Evolutionary conservation across 2,888 invertebrate genomes (phyloP).

Genomic region (Pyrochroa serraticornis): DNA sequence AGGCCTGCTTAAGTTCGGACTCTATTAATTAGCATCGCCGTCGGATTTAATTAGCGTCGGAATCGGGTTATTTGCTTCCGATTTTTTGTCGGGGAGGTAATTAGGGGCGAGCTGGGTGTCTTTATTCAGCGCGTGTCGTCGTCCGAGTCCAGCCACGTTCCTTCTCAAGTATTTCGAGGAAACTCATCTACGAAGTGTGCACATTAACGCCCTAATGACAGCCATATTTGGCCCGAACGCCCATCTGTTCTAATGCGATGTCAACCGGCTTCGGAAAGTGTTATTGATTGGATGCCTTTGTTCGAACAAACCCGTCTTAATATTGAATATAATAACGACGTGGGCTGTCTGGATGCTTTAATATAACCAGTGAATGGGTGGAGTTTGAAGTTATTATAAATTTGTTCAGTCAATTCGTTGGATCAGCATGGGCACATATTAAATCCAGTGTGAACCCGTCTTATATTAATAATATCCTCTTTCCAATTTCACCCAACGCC

Average conservation of each 20-base stretch:
- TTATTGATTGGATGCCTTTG: slow-evolving; percentile 23
- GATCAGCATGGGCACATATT: slow-evolving; percentile 21
- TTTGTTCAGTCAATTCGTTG: slow-evolving; percentile 25
- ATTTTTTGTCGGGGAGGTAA: no score
- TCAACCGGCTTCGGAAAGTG: slow-evolving; percentile 24
- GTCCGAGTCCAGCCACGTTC: slow-evolving; percentile 18
- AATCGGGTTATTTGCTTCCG: no score
- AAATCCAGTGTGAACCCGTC: slow-evolving; percentile 27
- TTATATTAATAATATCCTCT: slow-evolving; percentile 27
- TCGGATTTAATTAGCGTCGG: no score
- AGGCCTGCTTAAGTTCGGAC: no score
- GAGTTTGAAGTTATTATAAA: slow-evolving; percentile 16
- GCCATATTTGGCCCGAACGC: slow-evolving; percentile 26
- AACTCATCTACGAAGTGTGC: slow-evolving; percentile 29
- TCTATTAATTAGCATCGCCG: no score
- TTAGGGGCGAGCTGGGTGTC: neutral
- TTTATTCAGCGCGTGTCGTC: neutral
- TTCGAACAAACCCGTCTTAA: slow-evolving; percentile 16
- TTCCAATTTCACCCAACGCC: slow-evolving; percentile 19
- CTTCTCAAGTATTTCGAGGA: slow-evolving; percentile 3
- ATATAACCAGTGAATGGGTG: slow-evolving; percentile 6
- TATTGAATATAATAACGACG: slow-evolving; percentile 16
- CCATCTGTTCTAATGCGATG: slow-evolving; percentile 31
- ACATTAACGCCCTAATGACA: slow-evolving; percentile 33
- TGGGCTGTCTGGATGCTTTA: slow-evolving; percentile 12